Evolutionary conservation across 2,888 invertebrate genomes (phyloP), one percentile per base, ranked within the genome.

Genomic region (Tenthredo distinguenda): DNA sequence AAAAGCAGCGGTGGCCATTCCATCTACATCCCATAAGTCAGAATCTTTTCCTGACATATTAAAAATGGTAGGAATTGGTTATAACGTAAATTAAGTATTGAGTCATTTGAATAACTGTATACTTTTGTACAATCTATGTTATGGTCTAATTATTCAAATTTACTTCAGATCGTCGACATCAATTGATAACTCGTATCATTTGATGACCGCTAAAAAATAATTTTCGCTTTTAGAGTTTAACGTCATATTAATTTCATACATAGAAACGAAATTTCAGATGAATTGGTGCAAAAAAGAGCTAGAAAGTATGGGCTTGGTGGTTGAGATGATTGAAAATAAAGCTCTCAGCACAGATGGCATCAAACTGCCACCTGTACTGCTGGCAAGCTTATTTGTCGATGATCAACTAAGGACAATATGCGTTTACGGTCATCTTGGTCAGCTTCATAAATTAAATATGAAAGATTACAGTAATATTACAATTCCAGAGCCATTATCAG

Each of bases 341-440:
- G 84, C 84, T 62, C 37, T 21, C 21, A 86, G 86, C 9, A 43
- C 12, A 12, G 65, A 86, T 12, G 74, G 71, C 12, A 26, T 76
- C n/a, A 34, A 79, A 74, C 81, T 87, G 84, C 89, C 89, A 18
- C 89, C 89, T 21, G 87, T 89, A 77, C 79, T 90, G n/a, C 88
- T 90, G 79, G 90, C 88, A 43, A 86, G 87, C 81, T 85, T 90
- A 71, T 87, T 87, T 65, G 79, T 86, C 47, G 84, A 88, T 74
- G 87, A 88, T 7, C 87, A 88, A 68, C 85, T 88, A 10, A 88
- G 88, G 84, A 90, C 88, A 1, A 86, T 90, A 71, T 90, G 90
- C 82, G 87, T 90, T 84, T 90, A 90, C 34, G 90, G 90, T 82
- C 88, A 87, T 31, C 86, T 90, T 47, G 90, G 90, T 90, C 79